Evolutionary conservation across 2,888 invertebrate genomes (phyloP).

Genomic region (Empis stercorea): DNA sequence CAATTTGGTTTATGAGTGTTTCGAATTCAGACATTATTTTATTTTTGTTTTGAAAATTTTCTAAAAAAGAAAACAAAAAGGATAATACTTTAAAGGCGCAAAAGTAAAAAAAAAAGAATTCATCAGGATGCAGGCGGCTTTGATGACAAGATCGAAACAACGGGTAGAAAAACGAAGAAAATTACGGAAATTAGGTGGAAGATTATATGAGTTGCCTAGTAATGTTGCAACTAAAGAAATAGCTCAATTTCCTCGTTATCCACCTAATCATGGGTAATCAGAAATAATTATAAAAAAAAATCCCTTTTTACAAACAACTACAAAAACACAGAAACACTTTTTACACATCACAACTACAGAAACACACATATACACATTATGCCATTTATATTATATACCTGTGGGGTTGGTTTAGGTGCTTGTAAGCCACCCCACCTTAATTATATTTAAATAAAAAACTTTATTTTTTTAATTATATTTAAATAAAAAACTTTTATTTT

Average conservation of each 20-base stretch:
- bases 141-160: slow-evolving; percentile 83
- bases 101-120: no score
- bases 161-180: slow-evolving; percentile 70
- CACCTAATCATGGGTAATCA: slow-evolving; percentile 61
- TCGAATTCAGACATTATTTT: no score
- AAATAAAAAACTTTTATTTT: no score
- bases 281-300: slow-evolving; percentile 27
- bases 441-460: no score
- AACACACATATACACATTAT: no score
- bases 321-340: neutral
- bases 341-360: neutral
- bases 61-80: slow-evolving; percentile 13
- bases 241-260: slow-evolving; percentile 77
- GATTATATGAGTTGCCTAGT: slow-evolving; percentile 67
- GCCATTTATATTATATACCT: neutral
- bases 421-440: no score
- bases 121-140: slow-evolving; percentile 78
- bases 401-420: no score
- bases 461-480: no score
- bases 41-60: neutral
- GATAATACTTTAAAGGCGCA: slow-evolving; percentile 16
- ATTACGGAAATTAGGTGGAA: slow-evolving; percentile 58
- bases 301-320: slow-evolving; percentile 16
- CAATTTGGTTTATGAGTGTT: no score
- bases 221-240: slow-evolving; percentile 79